These are phyloP conservation scores for Istiophorus platypterus DNA, from an alignment of 2,113 vertebrate genomes.

Conservation along the genomic window DNA sequence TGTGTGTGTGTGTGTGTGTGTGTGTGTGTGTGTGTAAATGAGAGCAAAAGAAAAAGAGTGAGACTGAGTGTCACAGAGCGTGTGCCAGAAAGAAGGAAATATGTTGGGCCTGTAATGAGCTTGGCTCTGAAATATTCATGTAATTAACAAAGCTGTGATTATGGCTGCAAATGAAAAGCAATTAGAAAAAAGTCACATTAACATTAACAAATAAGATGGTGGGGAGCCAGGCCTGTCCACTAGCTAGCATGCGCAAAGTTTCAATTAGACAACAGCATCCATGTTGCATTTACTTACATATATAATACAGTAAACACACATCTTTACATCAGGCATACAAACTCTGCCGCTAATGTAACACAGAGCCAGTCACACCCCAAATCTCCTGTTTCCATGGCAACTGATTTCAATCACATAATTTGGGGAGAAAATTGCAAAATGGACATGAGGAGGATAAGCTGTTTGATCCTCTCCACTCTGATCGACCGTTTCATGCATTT, in stretches of 20 bases:
- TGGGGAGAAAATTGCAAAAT: slow-evolving; percentile 50
- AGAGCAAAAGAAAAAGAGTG: slow-evolving; percentile 46
- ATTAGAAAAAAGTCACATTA: slow-evolving; percentile 80
- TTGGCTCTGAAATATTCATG: slow-evolving; percentile 80
- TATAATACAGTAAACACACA: not conserved
- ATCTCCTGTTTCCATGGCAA: slow-evolving; percentile 67
- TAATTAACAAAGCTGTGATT: slow-evolving; percentile 82
- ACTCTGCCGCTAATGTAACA: slow-evolving; percentile 14
- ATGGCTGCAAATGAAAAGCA: slow-evolving; percentile 79
- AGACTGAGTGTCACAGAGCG: slow-evolving; percentile 40
- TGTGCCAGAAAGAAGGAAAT: slow-evolving; percentile 63
- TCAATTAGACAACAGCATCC: slow-evolving; percentile 50
- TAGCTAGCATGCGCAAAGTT: slow-evolving; percentile 35
- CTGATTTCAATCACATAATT: slow-evolving; percentile 64
- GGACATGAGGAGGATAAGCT: slow-evolving; percentile 44
- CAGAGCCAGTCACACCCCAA: slow-evolving; percentile 25
- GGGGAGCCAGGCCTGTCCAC: slow-evolving; percentile 48
- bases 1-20: slow-evolving; percentile 11
- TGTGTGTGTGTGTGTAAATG: slow-evolving; percentile 18
- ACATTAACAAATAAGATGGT: slow-evolving; percentile 74
- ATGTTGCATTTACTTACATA: slow-evolving; percentile 5
- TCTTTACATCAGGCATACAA: not conserved
- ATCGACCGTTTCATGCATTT: slow-evolving; percentile 41
- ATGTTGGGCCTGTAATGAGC: slow-evolving; percentile 66
- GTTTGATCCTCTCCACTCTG: slow-evolving; percentile 54